Evolutionary conservation across 2,888 invertebrate species (phyloP), one percentile per base, ranked within the genome.

Genomic region (Drosophila tripunctata): DNA sequence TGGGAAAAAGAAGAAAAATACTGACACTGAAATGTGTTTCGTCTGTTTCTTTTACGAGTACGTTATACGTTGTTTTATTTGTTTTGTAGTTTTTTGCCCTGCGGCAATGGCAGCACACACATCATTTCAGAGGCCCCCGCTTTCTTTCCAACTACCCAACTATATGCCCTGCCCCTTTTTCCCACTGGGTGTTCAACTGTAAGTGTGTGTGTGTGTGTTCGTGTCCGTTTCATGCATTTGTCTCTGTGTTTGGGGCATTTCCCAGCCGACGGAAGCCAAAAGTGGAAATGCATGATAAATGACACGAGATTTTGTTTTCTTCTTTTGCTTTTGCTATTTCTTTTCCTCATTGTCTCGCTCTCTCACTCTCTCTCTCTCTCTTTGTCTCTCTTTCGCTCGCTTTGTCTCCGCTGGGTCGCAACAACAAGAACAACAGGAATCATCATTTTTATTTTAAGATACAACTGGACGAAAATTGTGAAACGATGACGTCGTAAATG

Each of bases 281-380:
- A 83, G 87, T 84, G 82, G 87, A 87, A 83, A 84, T 87, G 82
- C 85, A 87, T 87, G 82, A 83, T 84, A 87, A 87, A 83, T 87
- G 82, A 87, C 87, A 83, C 73, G 81, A 78, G 76, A 65, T 78
- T 84, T 78, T 70, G 56, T 61, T 69, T 57, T 52, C 68, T 72
- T 56, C 30, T 51, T 58, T 51, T 66, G 30, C 31, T 41, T 41
- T 30, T 47, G 27, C 52, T 40, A 14, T 12, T 40, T 10, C 52
- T 15, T 35, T 15, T 0, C 21, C 33, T 33, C 6, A 17, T 22
- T 45, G 31, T 2, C 8, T 19, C 8, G 4, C 8, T 8, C 3
- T 8, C 24, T 24, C 8, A 8, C 12, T 24, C 6, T 15, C 1
- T 8, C 19, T 21, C 24, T 8, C 35, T 7, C 3, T n/a, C 17